Evolutionary conservation across 2,113 vertebrate genomes (phyloP), one percentile per base, ranked within the genome.

Genomic region (Neoarius graeffei): DNA sequence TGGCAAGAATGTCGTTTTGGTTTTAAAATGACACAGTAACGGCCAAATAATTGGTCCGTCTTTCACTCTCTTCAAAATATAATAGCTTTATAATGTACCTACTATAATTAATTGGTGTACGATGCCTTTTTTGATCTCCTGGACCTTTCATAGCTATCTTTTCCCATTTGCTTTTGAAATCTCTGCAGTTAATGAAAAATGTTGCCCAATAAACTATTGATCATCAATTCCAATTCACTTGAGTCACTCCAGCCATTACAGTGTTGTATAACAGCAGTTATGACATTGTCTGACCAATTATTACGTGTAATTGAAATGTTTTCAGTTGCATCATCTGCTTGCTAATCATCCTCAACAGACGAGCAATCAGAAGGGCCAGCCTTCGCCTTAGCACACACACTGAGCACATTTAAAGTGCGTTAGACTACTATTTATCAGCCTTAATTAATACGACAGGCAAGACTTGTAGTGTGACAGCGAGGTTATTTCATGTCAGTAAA

Each of bases 401-500:
- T 52, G 87, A 85, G 82, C 73, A 91, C 77, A 69, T 82, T 90
- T 88, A 80, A 74, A 88, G 83, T 69, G 77, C 85, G 88, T 91
- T 90, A 82, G 86, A 52, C 66, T 15, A 81, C 86, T 66, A 88
- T 89, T 88, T 80, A 88, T 90, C 89, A 91, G 87, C 56, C 54
- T 42, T 92, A 91, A 92, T 92, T 92, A 90, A 89, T 88, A 89
- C 85, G 89, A 91, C 88, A 91, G 86, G 87, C 81, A 88, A 83
- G 76, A 77, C 89, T 86, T 23, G 64, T 62, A 81, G 83, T 42
- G 82, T 91, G 90, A 90, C 91, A 89, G 90, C 81, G 57, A 88
- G 73, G 90, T 91, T 84, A 91, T 90, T 92, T 92, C 86, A 88
- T 92, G 91, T 88, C 90, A 88, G 87, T 91, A 91, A 89, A 91